A percentile compares a stretch with the other conserved stretches of the same genome.
These are phyloP conservation scores for Antechinus flavipes DNA, from an alignment of 2,113 vertebrate species.

Conservation along the genomic window DNA sequence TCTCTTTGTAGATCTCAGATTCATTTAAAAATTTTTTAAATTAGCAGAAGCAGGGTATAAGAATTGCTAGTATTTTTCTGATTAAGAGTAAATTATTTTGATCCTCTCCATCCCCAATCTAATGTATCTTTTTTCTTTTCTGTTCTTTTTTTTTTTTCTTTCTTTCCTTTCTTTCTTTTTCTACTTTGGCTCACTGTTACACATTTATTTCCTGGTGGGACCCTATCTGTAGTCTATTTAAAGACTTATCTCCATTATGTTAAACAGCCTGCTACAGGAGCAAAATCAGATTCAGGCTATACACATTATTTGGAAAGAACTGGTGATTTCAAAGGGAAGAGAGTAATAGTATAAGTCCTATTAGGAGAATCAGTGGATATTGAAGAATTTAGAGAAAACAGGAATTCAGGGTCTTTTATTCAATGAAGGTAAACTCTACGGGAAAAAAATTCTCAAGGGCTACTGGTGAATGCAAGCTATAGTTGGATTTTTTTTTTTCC, in stretches of 20 bases:
- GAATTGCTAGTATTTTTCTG: constrained; percentile 7
- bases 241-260: background rate
- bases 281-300: background rate
- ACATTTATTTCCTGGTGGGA: background rate
- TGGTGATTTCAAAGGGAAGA: background rate
- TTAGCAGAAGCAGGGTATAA: background rate
- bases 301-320: background rate
- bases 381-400: background rate
- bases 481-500: background rate
- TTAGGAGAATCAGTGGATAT: background rate
- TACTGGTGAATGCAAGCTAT: background rate
- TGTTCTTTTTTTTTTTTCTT: too few species aligned
- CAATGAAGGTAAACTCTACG: background rate
- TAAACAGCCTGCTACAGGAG: background rate
- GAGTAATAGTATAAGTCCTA: background rate
- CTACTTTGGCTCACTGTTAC: background rate
- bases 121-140: too few species aligned
- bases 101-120: fast-evolving
- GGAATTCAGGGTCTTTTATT: background rate
- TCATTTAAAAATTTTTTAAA: background rate
- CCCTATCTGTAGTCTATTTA: background rate
- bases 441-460: background rate
- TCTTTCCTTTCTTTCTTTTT: background rate
- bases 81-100: background rate
- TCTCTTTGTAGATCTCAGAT: background rate